Percentiles rank a stretch among this genome's conserved stretches.
These are phyloP conservation scores for Nasua narica DNA, from an alignment of 2,797 vertebrate species.

Conservation along the genomic window DNA sequence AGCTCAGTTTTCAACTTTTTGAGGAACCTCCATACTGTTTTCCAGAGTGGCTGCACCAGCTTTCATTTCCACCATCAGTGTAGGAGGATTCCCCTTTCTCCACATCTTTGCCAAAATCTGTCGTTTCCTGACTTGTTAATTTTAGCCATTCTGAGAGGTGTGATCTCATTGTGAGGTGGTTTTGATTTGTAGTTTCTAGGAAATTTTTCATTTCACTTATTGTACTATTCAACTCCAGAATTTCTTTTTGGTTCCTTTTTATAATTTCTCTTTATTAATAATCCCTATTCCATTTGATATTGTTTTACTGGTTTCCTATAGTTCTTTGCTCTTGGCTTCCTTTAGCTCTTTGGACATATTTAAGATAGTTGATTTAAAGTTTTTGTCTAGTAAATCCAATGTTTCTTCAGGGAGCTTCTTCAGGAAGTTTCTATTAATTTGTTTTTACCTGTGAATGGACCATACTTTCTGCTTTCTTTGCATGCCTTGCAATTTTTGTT, in stretches of 20 bases:
- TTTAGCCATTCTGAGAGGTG: no score
- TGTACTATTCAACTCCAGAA: neutral
- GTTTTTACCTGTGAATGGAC: neutral
- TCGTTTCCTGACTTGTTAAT: no score
- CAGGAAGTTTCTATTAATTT: neutral
- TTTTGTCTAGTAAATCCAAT: neutral
- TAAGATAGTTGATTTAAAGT: neutral
- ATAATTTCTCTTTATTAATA: neutral
- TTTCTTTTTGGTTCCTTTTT: neutral
- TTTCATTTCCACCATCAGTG: no score
- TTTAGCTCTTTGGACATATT: neutral
- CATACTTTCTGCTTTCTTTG: neutral
- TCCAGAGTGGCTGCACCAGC: no score
- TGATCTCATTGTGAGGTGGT: no score
- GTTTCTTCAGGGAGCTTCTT: neutral
- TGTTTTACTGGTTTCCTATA: neutral
- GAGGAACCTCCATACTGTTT: no score
- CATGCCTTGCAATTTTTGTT: neutral
- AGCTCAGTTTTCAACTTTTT: no score
- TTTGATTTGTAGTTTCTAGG: neutral
- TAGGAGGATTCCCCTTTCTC: no score
- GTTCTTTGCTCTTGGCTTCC: neutral
- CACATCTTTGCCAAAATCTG: no score
- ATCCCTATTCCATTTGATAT: neutral
- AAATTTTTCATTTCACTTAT: neutral